Conservation (phyloP, 2,113 vertebrate genomes). For the Dinomys branickii region DNA sequence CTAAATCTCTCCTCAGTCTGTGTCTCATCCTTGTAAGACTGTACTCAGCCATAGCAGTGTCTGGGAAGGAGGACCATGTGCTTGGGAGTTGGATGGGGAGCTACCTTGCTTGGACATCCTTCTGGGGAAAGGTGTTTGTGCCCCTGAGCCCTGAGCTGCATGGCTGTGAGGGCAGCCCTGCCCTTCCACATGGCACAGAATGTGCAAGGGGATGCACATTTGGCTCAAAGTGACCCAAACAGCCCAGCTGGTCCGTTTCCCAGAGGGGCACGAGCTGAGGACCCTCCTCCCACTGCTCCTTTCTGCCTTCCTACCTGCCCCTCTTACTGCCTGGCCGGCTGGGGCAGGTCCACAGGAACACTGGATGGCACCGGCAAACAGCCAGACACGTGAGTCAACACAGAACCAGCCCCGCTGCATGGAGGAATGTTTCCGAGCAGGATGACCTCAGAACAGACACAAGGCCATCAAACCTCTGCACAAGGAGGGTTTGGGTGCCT, state of each 20-base stretch:
- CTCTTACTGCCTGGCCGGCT: neutral
- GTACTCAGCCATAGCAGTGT: too few species aligned
- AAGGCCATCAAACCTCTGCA: neutral
- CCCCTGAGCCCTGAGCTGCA: rapidly evolving
- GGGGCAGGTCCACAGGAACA: neutral
- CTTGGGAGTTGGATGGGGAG: too few species aligned
- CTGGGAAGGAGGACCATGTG: too few species aligned
- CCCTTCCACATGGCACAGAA: neutral
- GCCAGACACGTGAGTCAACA: neutral
- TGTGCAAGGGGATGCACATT: neutral
- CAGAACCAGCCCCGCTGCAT: neutral
- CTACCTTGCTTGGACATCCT: neutral
- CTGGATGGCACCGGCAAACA: too few species aligned
- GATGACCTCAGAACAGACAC: neutral
- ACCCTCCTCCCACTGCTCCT: neutral
- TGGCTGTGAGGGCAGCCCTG: too few species aligned
- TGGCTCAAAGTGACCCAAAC: neutral
- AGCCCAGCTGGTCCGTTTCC: neutral
- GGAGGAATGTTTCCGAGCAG: neutral
- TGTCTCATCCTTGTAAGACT: neutral
- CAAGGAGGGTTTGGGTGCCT: neutral
- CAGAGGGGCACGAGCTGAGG: neutral
- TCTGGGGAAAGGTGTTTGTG: neutral
- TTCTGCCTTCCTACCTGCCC: too few species aligned
- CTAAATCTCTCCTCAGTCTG: neutral